Conservation (phyloP, 2,797 vertebrate genomes). For the Falco biarmicus region DNA sequence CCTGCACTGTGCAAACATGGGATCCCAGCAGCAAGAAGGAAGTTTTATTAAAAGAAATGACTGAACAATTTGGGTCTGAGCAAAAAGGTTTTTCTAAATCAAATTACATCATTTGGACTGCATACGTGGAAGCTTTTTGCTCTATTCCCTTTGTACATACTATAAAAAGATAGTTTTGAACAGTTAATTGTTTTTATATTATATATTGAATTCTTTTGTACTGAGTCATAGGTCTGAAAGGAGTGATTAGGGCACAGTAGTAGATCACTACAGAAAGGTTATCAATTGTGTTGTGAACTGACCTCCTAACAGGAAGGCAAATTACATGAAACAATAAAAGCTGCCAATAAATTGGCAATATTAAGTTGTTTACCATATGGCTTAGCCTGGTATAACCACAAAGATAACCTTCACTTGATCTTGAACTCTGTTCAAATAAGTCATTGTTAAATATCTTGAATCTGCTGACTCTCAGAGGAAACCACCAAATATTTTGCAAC, state of each 20-base stretch:
- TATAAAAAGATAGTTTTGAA: background rate
- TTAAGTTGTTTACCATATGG: background rate
- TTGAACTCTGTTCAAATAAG: background rate
- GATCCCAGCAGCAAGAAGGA: background rate
- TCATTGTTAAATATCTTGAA: background rate
- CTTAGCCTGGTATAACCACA: background rate
- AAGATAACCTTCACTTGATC: background rate
- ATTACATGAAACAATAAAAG: background rate
- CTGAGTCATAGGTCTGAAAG: background rate
- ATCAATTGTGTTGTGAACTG: background rate
- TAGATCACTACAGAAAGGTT: background rate
- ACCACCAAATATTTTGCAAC: background rate
- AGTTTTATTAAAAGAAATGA: background rate
- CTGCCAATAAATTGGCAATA: background rate
- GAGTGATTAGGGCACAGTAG: background rate
- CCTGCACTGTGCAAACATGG: accelerated
- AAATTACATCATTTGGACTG: background rate
- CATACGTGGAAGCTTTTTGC: background rate
- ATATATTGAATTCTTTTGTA: background rate
- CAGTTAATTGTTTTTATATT: background rate
- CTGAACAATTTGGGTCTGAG: background rate
- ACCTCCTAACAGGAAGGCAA: background rate
- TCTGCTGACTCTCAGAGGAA: background rate
- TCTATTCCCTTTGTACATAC: background rate
- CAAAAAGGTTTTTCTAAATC: background rate